Percentiles rank a stretch among this genome's conserved stretches.
phyloP scores from a whole-genome alignment of 2,888 invertebrate species.

The Endotricha flammealis region DNA sequence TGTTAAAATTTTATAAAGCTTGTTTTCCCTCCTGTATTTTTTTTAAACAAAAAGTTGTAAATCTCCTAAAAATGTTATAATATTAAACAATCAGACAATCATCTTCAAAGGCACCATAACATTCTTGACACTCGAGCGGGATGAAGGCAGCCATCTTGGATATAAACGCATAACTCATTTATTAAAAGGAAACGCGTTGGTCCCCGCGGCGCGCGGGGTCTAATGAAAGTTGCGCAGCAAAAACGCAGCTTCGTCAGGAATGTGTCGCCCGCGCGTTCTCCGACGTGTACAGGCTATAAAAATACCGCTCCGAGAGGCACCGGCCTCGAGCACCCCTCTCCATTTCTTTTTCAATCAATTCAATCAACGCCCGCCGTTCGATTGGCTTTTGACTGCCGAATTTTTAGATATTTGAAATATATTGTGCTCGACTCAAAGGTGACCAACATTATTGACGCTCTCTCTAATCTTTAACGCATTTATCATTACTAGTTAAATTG shows the following conservation, averaged over 20 bases:
- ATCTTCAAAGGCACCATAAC: slow-evolving; percentile 36
- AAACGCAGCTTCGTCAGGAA: slow-evolving; percentile 69
- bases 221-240: slow-evolving; percentile 73
- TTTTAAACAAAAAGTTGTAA: no score
- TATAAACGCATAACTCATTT: slow-evolving; percentile 73
- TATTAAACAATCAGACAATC: slow-evolving; percentile 17
- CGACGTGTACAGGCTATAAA: slow-evolving; percentile 73
- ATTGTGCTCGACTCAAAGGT: slow-evolving; percentile 15
- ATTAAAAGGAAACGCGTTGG: slow-evolving; percentile 68
- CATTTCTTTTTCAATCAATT: slow-evolving; percentile 72
- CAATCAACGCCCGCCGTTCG: slow-evolving; percentile 63
- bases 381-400: slow-evolving; percentile 53
- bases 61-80: no score
- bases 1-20: no score
- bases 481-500: no score
- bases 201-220: slow-evolving; percentile 62
- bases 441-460: no score
- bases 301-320: slow-evolving; percentile 60
- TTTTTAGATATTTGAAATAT: slow-evolving; percentile 43
- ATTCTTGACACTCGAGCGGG: slow-evolving; percentile 56
- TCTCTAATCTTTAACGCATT: no score
- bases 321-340: slow-evolving; percentile 45
- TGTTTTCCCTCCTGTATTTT: no score
- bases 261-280: slow-evolving; percentile 73
- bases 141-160: slow-evolving; percentile 63